phyloP scores from a whole-genome alignment of 2,113 vertebrate genomes.

The Theristicus caerulescens region DNA sequence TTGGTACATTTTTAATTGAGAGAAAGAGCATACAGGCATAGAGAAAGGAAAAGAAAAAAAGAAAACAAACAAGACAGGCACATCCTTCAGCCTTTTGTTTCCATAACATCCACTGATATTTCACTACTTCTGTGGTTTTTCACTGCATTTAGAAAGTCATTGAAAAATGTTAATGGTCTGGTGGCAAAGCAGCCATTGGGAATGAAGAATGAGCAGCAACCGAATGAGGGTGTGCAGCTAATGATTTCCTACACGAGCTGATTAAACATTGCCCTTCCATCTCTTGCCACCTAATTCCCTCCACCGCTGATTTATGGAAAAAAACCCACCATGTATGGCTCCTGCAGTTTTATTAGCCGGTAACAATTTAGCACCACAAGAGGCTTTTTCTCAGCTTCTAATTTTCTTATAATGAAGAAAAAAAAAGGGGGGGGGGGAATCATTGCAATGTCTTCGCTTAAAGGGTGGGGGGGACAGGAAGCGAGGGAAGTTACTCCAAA shows the following conservation, averaged over 20 bases:
- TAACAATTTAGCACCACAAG: constrained; percentile 60
- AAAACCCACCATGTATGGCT: constrained; percentile 11
- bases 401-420: constrained; percentile 58
- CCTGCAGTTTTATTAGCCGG: constrained; percentile 69
- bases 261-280: constrained; percentile 73
- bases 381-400: constrained; percentile 42
- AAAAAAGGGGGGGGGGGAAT: neutral
- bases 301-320: constrained; percentile 68
- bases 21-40: neutral
- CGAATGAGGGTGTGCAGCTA: constrained; percentile 71
- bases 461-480: neutral
- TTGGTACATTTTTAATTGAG: constrained; percentile 16
- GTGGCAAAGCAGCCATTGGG: constrained; percentile 60
- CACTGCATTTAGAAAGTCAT: constrained; percentile 67
- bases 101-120: constrained; percentile 25
- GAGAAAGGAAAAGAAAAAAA: neutral
- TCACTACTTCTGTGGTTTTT: constrained; percentile 53
- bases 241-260: constrained; percentile 78
- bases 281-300: constrained; percentile 75
- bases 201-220: constrained; percentile 71
- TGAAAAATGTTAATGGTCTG: constrained; percentile 74
- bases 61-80: neutral
- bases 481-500: neutral
- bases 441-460: neutral
- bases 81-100: constrained; percentile 50